Conservation (phyloP, 2,113 vertebrate genomes). For the Verasper variegatus region DNA sequence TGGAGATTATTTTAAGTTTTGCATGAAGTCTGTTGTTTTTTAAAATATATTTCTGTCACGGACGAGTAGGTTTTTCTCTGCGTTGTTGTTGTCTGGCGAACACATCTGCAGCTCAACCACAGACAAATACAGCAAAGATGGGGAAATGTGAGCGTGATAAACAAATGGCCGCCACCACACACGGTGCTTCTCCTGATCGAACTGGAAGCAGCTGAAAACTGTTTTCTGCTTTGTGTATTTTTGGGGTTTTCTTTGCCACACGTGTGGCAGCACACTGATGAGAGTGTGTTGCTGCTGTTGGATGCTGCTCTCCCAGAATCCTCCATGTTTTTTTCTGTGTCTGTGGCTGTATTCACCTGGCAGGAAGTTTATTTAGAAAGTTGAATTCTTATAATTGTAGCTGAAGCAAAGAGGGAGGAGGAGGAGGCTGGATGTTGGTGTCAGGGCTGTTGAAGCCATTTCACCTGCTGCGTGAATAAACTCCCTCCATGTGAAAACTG, state of each 20-base stretch:
- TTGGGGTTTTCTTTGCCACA: background rate
- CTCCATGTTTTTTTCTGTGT: background rate
- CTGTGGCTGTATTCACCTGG: background rate
- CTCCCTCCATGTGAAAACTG: background rate
- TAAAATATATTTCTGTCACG: conserved; percentile 43
- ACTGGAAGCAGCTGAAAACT: background rate
- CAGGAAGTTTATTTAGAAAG: background rate
- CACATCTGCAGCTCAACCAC: conserved; percentile 79
- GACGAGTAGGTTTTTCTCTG: conserved; percentile 49
- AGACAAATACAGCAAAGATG: conserved; percentile 55
- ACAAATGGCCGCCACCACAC: conserved; percentile 17
- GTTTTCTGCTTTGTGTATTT: background rate
- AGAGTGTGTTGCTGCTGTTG: background rate
- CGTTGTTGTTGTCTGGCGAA: conserved; percentile 58
- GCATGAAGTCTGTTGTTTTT: conserved; percentile 37
- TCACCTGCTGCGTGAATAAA: conserved; percentile 19
- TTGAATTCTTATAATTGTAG: background rate
- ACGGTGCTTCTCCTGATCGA: background rate
- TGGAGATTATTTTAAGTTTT: conserved; percentile 47
- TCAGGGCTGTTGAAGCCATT: background rate
- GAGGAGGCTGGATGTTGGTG: background rate
- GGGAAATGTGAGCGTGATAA: conserved; percentile 49
- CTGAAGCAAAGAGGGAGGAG: background rate
- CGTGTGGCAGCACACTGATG: background rate
- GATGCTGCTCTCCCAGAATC: background rate